Conservation (phyloP, 2,888 invertebrate genomes). For the Isotomurus palustris region DNA sequence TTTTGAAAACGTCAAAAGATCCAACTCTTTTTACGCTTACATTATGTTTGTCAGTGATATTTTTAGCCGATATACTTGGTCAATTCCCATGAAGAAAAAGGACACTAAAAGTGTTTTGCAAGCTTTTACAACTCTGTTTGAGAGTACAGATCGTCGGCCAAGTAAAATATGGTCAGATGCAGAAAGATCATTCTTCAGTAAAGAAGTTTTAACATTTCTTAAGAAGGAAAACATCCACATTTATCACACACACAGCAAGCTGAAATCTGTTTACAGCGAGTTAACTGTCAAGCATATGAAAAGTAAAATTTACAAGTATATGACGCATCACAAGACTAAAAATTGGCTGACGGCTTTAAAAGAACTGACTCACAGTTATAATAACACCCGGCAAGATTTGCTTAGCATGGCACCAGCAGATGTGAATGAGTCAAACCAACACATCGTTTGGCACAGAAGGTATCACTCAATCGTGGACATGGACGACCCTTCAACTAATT, state of each 20-base stretch:
- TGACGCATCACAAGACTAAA: not conserved
- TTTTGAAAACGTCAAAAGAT: not conserved
- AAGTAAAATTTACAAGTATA: not conserved
- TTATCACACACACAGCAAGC: constrained; percentile 4
- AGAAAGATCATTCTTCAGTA: not conserved
- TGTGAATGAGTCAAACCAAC: constrained; percentile 7
- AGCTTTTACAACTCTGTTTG: constrained; percentile 7
- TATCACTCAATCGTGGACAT: constrained; percentile 8
- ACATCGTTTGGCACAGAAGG: not conserved
- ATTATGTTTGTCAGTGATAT: not conserved
- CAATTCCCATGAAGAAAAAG: not conserved
- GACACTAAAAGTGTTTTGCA: not conserved
- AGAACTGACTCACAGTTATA: not conserved
- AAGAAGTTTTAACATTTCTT: not conserved
- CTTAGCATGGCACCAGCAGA: not conserved
- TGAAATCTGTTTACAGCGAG: constrained; percentile 7
- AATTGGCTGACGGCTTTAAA: not conserved
- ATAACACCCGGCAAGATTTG: too few species aligned
- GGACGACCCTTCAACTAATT: not conserved
- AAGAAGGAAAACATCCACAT: not conserved
- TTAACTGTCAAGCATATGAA: constrained; percentile 2
- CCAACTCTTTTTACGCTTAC: not conserved
- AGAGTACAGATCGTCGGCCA: constrained; percentile 7
- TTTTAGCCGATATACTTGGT: not conserved
- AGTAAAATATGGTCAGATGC: constrained; percentile 6